These are phyloP conservation scores for Neodon shergylaensis DNA, from an alignment of 2,113 vertebrate genomes.

Conservation along the genomic window DNA sequence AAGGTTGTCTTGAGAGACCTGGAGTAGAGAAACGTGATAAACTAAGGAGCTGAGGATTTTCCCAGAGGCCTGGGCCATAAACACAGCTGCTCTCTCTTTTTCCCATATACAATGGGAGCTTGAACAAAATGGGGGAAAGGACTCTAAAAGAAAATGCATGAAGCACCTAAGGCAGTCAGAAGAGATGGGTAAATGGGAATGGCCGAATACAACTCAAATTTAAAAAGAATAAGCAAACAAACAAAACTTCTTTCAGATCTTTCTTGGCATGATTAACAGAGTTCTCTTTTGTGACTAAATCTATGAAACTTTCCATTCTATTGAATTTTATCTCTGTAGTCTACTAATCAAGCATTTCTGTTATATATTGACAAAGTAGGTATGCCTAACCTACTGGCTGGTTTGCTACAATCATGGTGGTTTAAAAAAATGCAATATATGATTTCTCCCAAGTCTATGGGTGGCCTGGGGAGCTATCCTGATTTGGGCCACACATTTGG, in stretches of 20 bases:
- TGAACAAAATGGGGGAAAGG: background rate
- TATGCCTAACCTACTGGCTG: background rate
- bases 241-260: background rate
- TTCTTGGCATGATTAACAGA: background rate
- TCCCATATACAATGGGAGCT: background rate
- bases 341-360: background rate
- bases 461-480: background rate
- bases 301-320: background rate
- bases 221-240: background rate
- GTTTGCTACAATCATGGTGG: background rate
- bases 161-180: background rate
- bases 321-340: background rate
- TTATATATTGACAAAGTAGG: background rate
- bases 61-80: background rate
- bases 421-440: background rate
- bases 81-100: background rate
- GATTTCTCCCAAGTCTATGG: background rate
- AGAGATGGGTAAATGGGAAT: background rate
- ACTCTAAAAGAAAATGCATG: background rate
- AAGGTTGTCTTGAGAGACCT: background rate
- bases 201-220: background rate
- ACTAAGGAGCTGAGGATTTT: background rate
- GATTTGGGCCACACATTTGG: background rate
- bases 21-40: background rate
- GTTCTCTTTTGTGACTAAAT: background rate